Percentiles rank a stretch among this genome's conserved stretches.
These are phyloP conservation scores for Dioctria rufipes DNA, from an alignment of 2,888 invertebrate species.

Conservation along the genomic window DNA sequence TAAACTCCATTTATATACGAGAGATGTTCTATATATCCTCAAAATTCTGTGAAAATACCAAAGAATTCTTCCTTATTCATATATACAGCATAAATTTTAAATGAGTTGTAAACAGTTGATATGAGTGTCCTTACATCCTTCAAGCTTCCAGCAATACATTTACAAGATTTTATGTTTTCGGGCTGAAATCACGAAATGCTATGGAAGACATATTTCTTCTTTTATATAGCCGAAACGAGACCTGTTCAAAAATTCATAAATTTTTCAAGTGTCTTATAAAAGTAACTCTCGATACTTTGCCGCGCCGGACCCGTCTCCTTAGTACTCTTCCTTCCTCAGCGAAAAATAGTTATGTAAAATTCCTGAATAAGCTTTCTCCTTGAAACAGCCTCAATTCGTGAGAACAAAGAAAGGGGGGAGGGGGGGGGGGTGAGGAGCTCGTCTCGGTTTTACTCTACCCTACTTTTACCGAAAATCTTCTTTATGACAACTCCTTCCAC, in stretches of 20 bases:
- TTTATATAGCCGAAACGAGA: too few relatives aligned
- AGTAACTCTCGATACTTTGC: constrained; percentile 23
- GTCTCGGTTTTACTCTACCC: neutral
- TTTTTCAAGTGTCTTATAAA: constrained; percentile 20
- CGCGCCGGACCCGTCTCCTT: constrained; percentile 1
- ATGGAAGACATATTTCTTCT: too few relatives aligned
- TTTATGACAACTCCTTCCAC: neutral
- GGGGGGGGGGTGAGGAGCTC: neutral
- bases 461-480: neutral
- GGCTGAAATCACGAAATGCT: too few relatives aligned
- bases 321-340: constrained; percentile 10
- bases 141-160: too few relatives aligned
- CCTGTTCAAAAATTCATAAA: neutral
- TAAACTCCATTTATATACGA: too few relatives aligned
- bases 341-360: constrained; percentile 16
- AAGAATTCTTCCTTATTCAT: too few relatives aligned
- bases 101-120: too few relatives aligned
- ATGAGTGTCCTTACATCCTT: too few relatives aligned
- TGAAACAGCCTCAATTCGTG: neutral
- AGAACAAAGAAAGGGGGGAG: neutral
- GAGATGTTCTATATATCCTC: too few relatives aligned
- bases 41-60: too few relatives aligned
- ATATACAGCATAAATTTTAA: too few relatives aligned
- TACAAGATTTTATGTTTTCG: too few relatives aligned
- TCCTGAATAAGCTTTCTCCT: constrained; percentile 16